Base-by-base conservation (phyloP, 2,888 invertebrate genomes). In the Ptychoptera contaminata region DNA sequence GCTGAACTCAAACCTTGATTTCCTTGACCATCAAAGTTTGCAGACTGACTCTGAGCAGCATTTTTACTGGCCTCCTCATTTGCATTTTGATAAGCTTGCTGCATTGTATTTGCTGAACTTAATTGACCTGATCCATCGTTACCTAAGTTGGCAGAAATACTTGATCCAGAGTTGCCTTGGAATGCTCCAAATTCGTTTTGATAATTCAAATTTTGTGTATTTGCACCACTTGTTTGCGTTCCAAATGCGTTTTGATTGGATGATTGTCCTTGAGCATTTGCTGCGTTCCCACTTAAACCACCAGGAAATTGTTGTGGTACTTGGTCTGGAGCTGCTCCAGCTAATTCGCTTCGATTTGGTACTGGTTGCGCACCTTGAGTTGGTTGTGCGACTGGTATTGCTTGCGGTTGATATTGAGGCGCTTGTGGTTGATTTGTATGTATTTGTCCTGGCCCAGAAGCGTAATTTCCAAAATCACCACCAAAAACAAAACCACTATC, bases 61-160 rank as follows among this genome's bases (percentile, higher is more conserved):
- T 62, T 61, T 37, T 52, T 52, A 6, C 49, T 53, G 12, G 53
- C 55, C 1, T 43, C 52, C 9, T 54, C 57, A 10, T 46, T 48
- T 5, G 39, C 54, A 6, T 49, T 56, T 14, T 54, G 43, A n/a
- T 49, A 53, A 14, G 42, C 52, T 46, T 57, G 54, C n/a, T 61
- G 58, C n/a, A 57, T 56, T 1, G 59, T 58, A 47, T 63, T 63
- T 8, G 64, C 60, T 1, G 63, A 56, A 49, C 58, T 60, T 10
- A 62, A 46, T 47, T 63, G 63, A 1, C 62, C 63, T 42, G 49
- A 52, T 15, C 62, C 63, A 45, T 63, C 58, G 16, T 50, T 43
- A 2, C 60, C 61, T n/a, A 64, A 31, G 35, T 64, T 63, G 0
- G 62, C 59, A 12, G 61, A 50, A 35, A 61, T 60, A 49, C 62